A percentile compares a stretch with the other conserved stretches of the same genome.
phyloP scores from a whole-genome alignment of 2,797 vertebrate genomes.

The Clarias platycephalus region DNA sequence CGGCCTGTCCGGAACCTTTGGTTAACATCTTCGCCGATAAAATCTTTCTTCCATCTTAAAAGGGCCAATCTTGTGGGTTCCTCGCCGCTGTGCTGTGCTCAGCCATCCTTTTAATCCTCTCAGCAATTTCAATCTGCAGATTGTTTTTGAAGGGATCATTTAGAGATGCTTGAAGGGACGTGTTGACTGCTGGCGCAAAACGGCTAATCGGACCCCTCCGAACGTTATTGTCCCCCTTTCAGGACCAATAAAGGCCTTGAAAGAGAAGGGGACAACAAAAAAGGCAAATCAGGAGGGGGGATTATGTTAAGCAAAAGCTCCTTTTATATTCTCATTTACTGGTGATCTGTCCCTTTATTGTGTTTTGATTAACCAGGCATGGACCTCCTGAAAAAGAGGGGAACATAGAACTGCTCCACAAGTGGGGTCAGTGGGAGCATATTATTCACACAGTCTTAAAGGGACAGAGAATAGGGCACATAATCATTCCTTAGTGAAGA shows the following conservation, averaged over 20 bases:
- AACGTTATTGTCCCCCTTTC: conserved; percentile 55
- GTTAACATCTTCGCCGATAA: conserved; percentile 47
- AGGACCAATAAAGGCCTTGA: conserved; percentile 50
- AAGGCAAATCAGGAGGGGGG: conserved; percentile 61
- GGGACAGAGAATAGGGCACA: conserved; percentile 57
- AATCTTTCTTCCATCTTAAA: conserved; percentile 43
- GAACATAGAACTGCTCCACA: conserved; percentile 47
- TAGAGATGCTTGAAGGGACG: conserved; percentile 56
- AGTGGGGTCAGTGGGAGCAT: conserved; percentile 59
- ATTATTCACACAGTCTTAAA: conserved; percentile 63
- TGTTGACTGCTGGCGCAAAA: conserved; percentile 57
- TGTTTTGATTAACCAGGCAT: conserved; percentile 64
- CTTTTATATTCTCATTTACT: conserved; percentile 67
- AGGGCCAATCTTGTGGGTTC: conserved; percentile 43
- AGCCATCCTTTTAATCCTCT: conserved; percentile 54
- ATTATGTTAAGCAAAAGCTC: conserved; percentile 64
- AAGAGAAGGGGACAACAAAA: conserved; percentile 55
- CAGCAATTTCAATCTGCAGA: conserved; percentile 60
- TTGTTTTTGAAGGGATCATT: conserved; percentile 57
- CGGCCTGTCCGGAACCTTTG: conserved; percentile 25
- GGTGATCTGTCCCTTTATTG: conserved; percentile 62
- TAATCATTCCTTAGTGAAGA: conserved; percentile 68
- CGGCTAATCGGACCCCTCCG: conserved; percentile 54
- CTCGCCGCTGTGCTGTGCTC: conserved; percentile 34
- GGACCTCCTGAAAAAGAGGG: conserved; percentile 50